Conservation (phyloP, 2,888 invertebrate species). For the Drosophila limbata region DNA sequence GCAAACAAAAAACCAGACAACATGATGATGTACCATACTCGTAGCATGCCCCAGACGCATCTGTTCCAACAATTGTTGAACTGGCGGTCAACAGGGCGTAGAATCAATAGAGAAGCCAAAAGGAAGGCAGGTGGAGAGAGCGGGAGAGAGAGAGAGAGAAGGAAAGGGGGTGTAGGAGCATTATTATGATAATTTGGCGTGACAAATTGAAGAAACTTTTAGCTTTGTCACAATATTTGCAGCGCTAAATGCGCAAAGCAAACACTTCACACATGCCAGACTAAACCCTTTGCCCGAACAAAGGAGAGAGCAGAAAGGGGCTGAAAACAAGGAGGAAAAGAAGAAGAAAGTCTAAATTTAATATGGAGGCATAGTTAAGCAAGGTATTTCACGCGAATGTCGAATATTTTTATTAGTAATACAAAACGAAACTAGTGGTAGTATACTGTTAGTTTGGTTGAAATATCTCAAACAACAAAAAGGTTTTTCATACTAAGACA, state of each 20-base stretch:
- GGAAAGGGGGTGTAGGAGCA: neutral
- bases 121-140: neutral
- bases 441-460: too few species aligned
- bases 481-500: too few species aligned
- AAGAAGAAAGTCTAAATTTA: neutral
- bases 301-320: neutral
- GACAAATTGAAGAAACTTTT: conserved; percentile 60
- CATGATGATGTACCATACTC: conserved; percentile 4
- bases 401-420: too few species aligned
- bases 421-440: too few species aligned
- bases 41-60: conserved; percentile 27
- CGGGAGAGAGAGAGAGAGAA: neutral
- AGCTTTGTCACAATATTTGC: conserved; percentile 73
- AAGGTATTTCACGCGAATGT: neutral
- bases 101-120: conserved; percentile 63
- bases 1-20: conserved; percentile 56
- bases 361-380: neutral
- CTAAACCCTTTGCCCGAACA: conserved; percentile 53
- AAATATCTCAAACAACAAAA: too few species aligned
- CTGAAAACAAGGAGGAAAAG: neutral
- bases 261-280: conserved; percentile 72
- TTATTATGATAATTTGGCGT: conserved; percentile 76
- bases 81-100: conserved; percentile 64
- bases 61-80: conserved; percentile 59
- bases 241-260: conserved; percentile 71